Percentiles rank a stretch among this genome's conserved stretches.
These are phyloP conservation scores for Charanyca ferruginea DNA, from an alignment of 2,888 invertebrate species.

Conservation along the genomic window DNA sequence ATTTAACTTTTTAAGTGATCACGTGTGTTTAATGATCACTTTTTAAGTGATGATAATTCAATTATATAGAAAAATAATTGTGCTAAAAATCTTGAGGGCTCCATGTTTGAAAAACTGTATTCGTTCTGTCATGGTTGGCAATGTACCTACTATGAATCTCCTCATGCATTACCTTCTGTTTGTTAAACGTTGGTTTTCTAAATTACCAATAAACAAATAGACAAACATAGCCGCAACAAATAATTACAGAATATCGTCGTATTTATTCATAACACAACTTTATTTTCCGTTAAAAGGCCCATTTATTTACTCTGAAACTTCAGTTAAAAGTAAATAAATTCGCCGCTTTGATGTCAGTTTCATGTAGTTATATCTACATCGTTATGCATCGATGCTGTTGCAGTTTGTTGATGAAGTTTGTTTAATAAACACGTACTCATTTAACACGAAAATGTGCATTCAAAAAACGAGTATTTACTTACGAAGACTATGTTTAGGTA, in stretches of 20 bases:
- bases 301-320: slow-evolving; percentile 5
- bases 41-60: too few species aligned
- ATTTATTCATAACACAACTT: not conserved
- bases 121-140: too few species aligned
- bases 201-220: not conserved
- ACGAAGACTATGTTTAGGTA: not conserved
- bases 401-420: slow-evolving; percentile 24
- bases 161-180: not conserved
- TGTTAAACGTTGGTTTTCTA: not conserved
- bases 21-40: too few species aligned
- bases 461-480: not conserved
- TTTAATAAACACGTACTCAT: not conserved
- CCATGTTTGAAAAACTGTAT: too few species aligned
- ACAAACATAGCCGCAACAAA: not conserved
- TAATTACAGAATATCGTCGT: not conserved
- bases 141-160: not conserved
- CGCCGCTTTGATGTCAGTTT: slow-evolving; percentile 31
- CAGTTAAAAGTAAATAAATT: slow-evolving; percentile 20
- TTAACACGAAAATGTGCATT: not conserved
- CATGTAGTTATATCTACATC: not conserved
- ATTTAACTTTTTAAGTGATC: too few species aligned
- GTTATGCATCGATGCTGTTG: slow-evolving; percentile 13
- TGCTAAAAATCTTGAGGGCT: too few species aligned
- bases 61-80: too few species aligned
- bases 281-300: not conserved